Evolutionary conservation across 2,113 vertebrate species (phyloP).

Genomic region (Tragelaphus buxtoni): DNA sequence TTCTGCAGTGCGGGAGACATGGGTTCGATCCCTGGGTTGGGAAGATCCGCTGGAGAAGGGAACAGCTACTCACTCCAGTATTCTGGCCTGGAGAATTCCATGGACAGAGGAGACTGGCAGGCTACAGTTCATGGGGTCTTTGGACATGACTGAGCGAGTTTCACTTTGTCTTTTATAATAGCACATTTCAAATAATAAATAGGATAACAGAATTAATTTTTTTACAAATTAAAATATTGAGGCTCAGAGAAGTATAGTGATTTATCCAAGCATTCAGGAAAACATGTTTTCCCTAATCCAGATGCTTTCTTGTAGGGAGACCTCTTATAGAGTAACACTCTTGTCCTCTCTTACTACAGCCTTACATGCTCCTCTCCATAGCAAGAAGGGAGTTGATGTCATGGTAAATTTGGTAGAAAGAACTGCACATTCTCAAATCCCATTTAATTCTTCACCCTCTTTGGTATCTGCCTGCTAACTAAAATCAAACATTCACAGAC

Average conservation of each 20-base stretch:
- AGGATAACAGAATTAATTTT: neutral
- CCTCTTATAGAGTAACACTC: neutral
- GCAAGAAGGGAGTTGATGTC: neutral
- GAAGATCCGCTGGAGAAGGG: neutral
- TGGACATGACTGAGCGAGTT: neutral
- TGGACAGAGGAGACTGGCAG: neutral
- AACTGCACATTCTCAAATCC: neutral
- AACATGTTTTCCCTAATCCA: neutral
- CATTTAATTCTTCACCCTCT: neutral
- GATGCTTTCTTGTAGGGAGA: neutral
- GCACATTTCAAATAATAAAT: neutral
- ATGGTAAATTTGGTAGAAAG: neutral
- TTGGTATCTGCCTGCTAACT: neutral
- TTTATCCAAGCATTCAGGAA: neutral
- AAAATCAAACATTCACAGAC: neutral
- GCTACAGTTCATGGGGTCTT: neutral
- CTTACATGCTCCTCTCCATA: neutral
- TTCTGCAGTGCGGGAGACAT: rapidly evolving
- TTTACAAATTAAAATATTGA: neutral
- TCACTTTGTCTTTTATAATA: neutral
- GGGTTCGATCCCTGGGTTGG: neutral
- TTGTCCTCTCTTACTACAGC: neutral
- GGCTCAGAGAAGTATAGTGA: neutral
- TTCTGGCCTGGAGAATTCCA: neutral
- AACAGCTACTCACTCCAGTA: neutral